Conservation (phyloP, 2,113 vertebrate species). For the Alces alces region DNA sequence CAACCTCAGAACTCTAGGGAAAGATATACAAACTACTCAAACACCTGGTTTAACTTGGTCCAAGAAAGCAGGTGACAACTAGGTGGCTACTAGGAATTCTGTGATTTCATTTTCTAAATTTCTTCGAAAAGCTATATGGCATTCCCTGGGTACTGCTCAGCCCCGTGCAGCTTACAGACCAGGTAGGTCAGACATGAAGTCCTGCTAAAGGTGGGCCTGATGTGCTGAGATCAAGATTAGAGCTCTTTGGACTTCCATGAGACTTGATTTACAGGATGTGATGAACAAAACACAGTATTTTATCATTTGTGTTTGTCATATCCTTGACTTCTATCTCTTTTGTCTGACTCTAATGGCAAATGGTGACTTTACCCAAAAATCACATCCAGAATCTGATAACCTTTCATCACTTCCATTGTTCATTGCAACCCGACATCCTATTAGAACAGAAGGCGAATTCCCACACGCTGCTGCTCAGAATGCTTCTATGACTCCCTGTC, state of each 20-base stretch:
- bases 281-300: neutral
- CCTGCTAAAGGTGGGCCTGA: too few relatives aligned
- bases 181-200: fast-evolving
- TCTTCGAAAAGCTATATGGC: neutral
- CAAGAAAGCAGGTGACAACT: neutral
- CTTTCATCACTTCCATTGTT: neutral
- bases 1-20: neutral
- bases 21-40: neutral
- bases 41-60: neutral
- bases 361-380: neutral
- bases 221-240: neutral
- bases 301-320: neutral
- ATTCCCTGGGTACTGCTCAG: fast-evolving
- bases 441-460: neutral
- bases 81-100: neutral
- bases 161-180: neutral
- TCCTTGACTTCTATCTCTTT: neutral
- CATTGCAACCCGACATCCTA: neutral
- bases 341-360: neutral
- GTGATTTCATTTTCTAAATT: neutral
- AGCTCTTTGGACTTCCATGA: neutral
- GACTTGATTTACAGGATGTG: neutral
- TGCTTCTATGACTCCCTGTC: neutral
- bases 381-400: neutral
- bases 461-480: neutral